phyloP scores from a whole-genome alignment of 2,113 vertebrate species.

The Promerops cafer region DNA sequence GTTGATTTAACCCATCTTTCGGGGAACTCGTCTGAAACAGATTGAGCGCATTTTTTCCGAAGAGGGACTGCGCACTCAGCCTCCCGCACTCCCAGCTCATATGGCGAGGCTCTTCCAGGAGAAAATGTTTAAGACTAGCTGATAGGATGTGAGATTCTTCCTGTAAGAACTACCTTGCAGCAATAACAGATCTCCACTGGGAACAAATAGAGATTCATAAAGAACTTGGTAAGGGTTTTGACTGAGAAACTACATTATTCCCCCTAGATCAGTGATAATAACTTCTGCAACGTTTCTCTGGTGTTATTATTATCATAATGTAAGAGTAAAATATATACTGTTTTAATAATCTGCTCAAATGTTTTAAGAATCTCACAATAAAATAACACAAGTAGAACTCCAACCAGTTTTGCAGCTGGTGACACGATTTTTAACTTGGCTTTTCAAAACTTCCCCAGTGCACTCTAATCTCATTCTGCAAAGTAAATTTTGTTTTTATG shows the following conservation, averaged over 20 bases:
- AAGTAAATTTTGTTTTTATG: slow-evolving; percentile 46
- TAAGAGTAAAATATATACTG: neutral
- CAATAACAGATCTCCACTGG: neutral
- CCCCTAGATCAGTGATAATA: neutral
- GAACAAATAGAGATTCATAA: neutral
- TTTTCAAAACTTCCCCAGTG: neutral
- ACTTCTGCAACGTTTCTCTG: neutral
- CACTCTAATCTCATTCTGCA: slow-evolving; percentile 10
- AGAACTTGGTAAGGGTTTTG: neutral
- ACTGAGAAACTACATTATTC: neutral
- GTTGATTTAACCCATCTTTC: slow-evolving; percentile 72
- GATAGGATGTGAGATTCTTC: neutral
- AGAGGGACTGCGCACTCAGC: neutral
- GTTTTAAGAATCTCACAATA: neutral
- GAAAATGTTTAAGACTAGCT: neutral
- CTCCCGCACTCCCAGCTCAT: slow-evolving; percentile 1
- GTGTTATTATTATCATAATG: neutral
- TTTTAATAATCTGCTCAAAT: neutral
- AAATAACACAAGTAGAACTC: neutral
- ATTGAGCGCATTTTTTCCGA: slow-evolving; percentile 56
- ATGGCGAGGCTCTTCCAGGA: neutral
- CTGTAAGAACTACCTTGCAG: neutral
- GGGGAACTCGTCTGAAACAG: slow-evolving; percentile 66
- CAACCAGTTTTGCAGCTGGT: neutral
- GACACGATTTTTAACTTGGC: neutral